phyloP scores from a whole-genome alignment of 1,140 invertebrate species.

The Hyposmocoma kahamanoa region DNA sequence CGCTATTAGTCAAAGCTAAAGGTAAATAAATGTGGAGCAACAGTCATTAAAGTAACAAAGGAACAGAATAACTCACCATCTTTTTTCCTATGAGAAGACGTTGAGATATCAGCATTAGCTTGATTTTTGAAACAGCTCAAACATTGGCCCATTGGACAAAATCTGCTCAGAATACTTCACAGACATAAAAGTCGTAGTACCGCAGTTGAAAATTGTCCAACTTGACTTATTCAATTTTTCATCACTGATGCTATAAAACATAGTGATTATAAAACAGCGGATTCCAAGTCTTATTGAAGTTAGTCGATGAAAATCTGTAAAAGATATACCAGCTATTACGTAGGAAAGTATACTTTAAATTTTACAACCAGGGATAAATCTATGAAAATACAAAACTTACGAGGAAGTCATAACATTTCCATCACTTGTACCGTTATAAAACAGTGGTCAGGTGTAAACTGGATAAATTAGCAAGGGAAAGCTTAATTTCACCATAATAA shows the following conservation, averaged over 20 bases:
- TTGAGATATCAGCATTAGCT: slow-evolving; percentile 74
- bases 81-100: slow-evolving; percentile 75
- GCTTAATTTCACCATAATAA: not conserved
- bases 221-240: slow-evolving; percentile 38
- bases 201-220: slow-evolving; percentile 23
- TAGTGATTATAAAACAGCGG: slow-evolving; percentile 46
- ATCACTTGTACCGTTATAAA: not conserved
- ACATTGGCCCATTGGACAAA: slow-evolving; percentile 86
- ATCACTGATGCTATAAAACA: slow-evolving; percentile 54
- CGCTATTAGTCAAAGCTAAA: not conserved
- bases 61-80: slow-evolving; percentile 77
- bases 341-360: not conserved
- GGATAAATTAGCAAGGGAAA: not conserved
- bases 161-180: slow-evolving; percentile 34
- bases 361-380: slow-evolving; percentile 7
- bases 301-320: slow-evolving; percentile 32
- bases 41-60: not conserved
- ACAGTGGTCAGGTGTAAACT: not conserved
- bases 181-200: slow-evolving; percentile 45
- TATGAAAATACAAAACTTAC: not conserved
- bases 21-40: not conserved
- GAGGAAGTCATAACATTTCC: not conserved
- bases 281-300: slow-evolving; percentile 20
- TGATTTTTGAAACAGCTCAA: slow-evolving; percentile 84
- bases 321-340: not conserved